Percentiles rank a stretch among this genome's conserved stretches.
Conservation (phyloP, 2,888 invertebrate genomes). For the Reticulitermes lucifugus region DNA sequence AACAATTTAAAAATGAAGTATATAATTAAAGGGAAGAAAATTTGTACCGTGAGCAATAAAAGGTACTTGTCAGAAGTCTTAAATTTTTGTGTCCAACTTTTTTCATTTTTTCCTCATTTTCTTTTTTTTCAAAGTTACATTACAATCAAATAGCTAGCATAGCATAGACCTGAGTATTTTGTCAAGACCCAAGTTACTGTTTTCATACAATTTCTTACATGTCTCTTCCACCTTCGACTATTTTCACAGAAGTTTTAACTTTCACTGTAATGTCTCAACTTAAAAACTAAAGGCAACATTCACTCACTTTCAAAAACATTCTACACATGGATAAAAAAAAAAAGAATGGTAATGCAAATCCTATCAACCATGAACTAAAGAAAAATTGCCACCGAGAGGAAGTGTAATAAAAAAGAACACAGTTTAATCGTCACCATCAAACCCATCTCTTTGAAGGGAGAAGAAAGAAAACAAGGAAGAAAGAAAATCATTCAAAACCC, state of each 20-base stretch:
- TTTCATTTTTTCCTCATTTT: conserved; percentile 22
- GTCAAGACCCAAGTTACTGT: conserved; percentile 44
- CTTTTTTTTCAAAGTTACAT: conserved; percentile 39
- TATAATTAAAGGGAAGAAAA: conserved; percentile 41
- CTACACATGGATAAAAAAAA: conserved; percentile 12
- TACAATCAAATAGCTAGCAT: conserved; percentile 39
- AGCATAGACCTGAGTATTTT: conserved; percentile 47
- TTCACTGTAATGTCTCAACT: conserved; percentile 33
- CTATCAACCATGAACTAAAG: conserved; percentile 30
- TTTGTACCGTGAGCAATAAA: conserved; percentile 41
- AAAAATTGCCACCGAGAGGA: conserved; percentile 31
- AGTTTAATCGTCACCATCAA: conserved; percentile 29
- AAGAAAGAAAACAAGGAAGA: conserved; percentile 19
- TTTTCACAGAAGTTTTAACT: conserved; percentile 29
- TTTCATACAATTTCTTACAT: conserved; percentile 39
- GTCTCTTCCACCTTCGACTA: conserved; percentile 33
- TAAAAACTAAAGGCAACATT: conserved; percentile 38
- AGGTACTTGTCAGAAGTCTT: conserved; percentile 26
- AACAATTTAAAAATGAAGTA: conserved; percentile 24
- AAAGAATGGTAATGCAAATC: conserved; percentile 35
- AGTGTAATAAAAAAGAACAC: conserved; percentile 39
- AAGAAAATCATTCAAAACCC: conserved; percentile 39
- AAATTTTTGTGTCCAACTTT: conserved; percentile 28
- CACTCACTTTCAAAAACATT: conserved; percentile 28
- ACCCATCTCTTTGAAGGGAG: conserved; percentile 33